Conservation (phyloP, 2,888 invertebrate species). For the Anoplius nigerrimus region DNA sequence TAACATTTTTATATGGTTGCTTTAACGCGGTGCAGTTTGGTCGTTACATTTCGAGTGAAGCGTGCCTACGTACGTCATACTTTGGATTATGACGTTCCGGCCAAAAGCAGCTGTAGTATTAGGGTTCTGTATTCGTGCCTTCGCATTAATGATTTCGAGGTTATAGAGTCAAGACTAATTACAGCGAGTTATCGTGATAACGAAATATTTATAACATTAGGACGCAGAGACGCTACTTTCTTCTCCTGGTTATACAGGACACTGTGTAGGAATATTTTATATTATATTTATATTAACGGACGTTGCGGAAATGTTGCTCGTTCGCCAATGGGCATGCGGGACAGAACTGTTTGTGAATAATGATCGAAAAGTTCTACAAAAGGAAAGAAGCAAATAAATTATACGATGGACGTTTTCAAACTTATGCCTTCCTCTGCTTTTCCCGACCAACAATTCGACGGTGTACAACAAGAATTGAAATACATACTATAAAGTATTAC, state of each 20-base stretch:
- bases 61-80: no score
- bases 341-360: slow-evolving; percentile 9
- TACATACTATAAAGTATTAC: no score
- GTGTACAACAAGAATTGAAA: no score
- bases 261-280: slow-evolving; percentile 55
- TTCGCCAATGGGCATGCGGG: no score
- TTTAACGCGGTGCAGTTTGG: no score
- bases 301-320: slow-evolving; percentile 31
- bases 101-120: slow-evolving; percentile 34
- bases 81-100: no score
- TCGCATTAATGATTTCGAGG: slow-evolving; percentile 16
- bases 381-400: slow-evolving; percentile 43
- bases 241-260: slow-evolving; percentile 68
- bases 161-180: slow-evolving; percentile 22
- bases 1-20: no score
- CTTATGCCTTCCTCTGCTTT: background rate
- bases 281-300: slow-evolving; percentile 59
- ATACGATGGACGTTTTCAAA: slow-evolving; percentile 44
- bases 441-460: no score
- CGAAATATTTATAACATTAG: slow-evolving; percentile 54
- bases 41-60: no score
- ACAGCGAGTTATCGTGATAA: slow-evolving; percentile 41
- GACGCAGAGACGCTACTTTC: slow-evolving; percentile 43
- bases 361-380: slow-evolving; percentile 11
- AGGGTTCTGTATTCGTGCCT: slow-evolving; percentile 24